Conservation (phyloP, 2,888 invertebrate genomes). For the Gasteruption jaculator region DNA sequence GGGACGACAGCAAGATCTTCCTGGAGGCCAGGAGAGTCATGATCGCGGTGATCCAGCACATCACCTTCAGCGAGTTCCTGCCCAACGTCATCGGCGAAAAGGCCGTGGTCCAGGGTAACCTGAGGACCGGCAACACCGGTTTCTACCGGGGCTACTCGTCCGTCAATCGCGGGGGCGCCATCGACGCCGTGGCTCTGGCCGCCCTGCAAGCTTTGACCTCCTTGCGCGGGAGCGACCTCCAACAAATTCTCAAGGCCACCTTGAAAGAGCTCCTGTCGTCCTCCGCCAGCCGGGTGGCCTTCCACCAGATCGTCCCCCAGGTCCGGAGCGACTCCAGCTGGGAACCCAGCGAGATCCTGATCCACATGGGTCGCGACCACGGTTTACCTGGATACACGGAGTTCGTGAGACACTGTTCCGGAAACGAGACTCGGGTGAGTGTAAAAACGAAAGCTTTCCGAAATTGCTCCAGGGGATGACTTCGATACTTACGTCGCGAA, state of each 20-base stretch:
- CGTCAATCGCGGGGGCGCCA: constrained; percentile 71
- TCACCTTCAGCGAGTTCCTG: constrained; percentile 79
- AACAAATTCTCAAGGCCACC: constrained; percentile 52
- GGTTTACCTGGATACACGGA: constrained; percentile 72
- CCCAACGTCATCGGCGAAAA: constrained; percentile 73
- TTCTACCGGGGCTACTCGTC: constrained; percentile 80
- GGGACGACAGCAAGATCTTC: constrained; percentile 75
- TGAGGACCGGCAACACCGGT: constrained; percentile 64
- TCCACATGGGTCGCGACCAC: constrained; percentile 72
- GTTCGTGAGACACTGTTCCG: constrained; percentile 60
- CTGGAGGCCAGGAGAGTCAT: constrained; percentile 71
- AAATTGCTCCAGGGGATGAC: too few species aligned
- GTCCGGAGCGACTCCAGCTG: constrained; percentile 42
- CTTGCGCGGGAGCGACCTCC: constrained; percentile 65
- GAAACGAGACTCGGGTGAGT: constrained; percentile 27
- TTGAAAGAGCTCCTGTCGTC: constrained; percentile 62
- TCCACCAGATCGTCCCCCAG: constrained; percentile 48
- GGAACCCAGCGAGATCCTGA: constrained; percentile 50
- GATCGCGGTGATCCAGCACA: constrained; percentile 76
- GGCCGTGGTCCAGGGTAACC: constrained; percentile 60
- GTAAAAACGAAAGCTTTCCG: too few species aligned
- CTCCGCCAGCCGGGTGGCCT: constrained; percentile 62
- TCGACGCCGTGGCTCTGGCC: constrained; percentile 73
- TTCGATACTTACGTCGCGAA: not conserved
- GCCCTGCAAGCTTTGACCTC: constrained; percentile 71